Evolutionary conservation across 2,113 vertebrate species (phyloP), one percentile per base, ranked within the genome.

Genomic region (Oncorhynchus mykiss): DNA sequence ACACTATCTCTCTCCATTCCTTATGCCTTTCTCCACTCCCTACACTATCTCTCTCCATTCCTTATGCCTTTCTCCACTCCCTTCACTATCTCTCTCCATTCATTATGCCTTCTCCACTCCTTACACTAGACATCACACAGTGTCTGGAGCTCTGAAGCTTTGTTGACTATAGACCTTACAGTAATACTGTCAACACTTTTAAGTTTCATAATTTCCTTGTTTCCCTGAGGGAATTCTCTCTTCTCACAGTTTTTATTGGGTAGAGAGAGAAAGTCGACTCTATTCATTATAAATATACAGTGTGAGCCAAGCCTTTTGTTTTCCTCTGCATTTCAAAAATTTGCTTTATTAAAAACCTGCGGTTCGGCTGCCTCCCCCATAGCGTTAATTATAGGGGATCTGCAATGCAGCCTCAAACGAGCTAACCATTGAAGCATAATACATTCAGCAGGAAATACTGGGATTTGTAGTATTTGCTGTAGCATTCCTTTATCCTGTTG

Each of bases 261-360:
- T 54, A 67, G 65, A 67, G 25, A 67, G 24, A 25, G 25, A 67
- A 67, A 31, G 51, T 54, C 1, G 51, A 67, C 25, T 67, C 27
- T 25, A 24, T 64, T 67, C 24, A 67, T 67, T 67, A 67, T 14
- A 54, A 16, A 54, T 9, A 45, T 45, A 45, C 39, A 45, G 39
- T 39, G 14, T 54, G 14, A 1, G 16, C 34, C n/a, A 68, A 34
- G 16, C 66, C 14, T 49, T 48, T 39, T 69, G 34, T 70, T 49
- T 48, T 8, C 11, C 68, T 70, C 39, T 45, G 31, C 29, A 68
- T 68, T 68, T 68, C 66, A 68, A 39, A 18, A 18, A 34, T 34
- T 34, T 34, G 66, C 66, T 68, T 68, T 68, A 68, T 39, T 68
- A 68, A 39, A 68, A 68, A 27, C 66, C 18, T 29, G 66, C 7